Conservation (phyloP, 2,888 invertebrate genomes). For the Leptopilina syphax region DNA sequence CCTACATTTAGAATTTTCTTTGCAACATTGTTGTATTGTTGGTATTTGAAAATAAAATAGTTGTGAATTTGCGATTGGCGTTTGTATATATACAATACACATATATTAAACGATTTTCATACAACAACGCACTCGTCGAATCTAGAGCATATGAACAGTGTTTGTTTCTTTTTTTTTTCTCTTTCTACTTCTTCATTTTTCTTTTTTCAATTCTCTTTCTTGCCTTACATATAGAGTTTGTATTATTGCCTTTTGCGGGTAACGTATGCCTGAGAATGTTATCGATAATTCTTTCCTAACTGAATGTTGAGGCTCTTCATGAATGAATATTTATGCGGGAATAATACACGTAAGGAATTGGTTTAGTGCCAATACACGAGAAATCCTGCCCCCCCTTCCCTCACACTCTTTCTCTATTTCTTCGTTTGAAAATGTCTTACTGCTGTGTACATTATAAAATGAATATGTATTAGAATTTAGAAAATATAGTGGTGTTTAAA, state of each 20-base stretch:
- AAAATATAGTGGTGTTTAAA: not conserved
- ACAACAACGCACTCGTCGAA: conserved; percentile 4
- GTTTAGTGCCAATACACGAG: conserved; percentile 26
- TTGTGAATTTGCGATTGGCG: not conserved
- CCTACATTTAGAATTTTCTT: not conserved
- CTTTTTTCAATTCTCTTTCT: not conserved
- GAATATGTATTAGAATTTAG: conserved; percentile 18
- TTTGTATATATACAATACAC: no score
- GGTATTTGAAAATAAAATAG: not conserved
- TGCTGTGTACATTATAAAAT: not conserved
- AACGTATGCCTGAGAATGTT: conserved; percentile 15
- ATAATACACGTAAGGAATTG: conserved; percentile 16
- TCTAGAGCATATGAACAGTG: not conserved
- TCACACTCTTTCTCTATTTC: not conserved
- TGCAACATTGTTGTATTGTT: not conserved
- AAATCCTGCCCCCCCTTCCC: no score
- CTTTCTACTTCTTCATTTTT: no score
- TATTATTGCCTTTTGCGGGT: conserved; percentile 7
- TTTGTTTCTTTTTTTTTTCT: no score
- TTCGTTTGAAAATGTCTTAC: not conserved
- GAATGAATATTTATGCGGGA: conserved; percentile 34
- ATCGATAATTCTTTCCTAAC: conserved; percentile 21
- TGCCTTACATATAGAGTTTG: not conserved
- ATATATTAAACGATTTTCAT: conserved; percentile 18
- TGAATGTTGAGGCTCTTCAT: not conserved